Evolutionary conservation across 2,888 invertebrate species (phyloP).

Genomic region (Campoplex nolae): DNA sequence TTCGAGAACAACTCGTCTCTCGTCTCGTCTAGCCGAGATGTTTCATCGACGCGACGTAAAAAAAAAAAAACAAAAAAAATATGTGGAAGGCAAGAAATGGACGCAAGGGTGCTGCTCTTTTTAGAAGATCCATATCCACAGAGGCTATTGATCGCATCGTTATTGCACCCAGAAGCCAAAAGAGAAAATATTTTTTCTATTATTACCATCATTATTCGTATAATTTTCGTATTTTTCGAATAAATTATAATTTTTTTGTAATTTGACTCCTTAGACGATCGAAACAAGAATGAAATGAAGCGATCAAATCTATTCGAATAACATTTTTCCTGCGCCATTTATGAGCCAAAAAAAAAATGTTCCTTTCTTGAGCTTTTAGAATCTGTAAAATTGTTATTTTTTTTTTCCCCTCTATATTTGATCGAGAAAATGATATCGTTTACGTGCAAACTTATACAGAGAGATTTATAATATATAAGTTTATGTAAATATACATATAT

Average conservation of each 20-base stretch:
- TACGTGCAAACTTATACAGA: too few relatives aligned
- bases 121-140: not conserved
- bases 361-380: too few relatives aligned
- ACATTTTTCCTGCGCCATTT: too few relatives aligned
- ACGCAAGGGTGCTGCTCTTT: not conserved
- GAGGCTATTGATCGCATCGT: not conserved
- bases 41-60: constrained; percentile 7
- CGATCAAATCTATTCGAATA: too few relatives aligned
- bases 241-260: too few relatives aligned
- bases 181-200: not conserved
- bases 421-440: too few relatives aligned
- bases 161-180: not conserved
- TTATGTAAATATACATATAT: not conserved
- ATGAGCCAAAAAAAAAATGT: too few relatives aligned
- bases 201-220: not conserved
- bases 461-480: not conserved
- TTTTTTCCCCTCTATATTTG: too few relatives aligned
- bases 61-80: constrained; percentile 22
- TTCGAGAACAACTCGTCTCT: constrained; percentile 31
- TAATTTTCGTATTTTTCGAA: too few relatives aligned
- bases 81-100: not conserved
- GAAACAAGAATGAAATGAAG: too few relatives aligned
- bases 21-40: not conserved
- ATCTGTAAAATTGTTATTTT: too few relatives aligned
- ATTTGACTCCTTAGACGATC: too few relatives aligned